These are phyloP conservation scores for Melieria crassipennis DNA, from an alignment of 2,888 invertebrate genomes.

Conservation along the genomic window DNA sequence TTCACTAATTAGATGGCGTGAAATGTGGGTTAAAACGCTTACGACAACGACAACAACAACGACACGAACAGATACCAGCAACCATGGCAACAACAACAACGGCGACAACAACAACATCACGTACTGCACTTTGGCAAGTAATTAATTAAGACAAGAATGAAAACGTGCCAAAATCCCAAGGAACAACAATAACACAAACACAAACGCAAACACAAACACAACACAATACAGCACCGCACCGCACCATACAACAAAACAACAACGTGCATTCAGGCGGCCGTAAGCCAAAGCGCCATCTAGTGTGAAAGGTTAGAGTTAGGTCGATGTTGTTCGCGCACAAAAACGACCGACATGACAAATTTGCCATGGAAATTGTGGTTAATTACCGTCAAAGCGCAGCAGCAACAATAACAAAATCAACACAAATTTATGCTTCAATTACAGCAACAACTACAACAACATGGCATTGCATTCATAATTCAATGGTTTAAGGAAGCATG, in stretches of 20 bases:
- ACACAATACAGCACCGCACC: conserved; percentile 22
- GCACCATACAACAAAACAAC: conserved; percentile 6
- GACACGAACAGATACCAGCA: not conserved
- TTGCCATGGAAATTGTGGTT: conserved; percentile 16
- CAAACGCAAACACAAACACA: conserved; percentile 14
- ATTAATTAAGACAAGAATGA: conserved; percentile 48
- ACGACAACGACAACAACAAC: conserved; percentile 35
- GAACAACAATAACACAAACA: conserved; percentile 29
- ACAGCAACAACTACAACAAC: not conserved
- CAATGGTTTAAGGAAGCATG: too few relatives aligned
- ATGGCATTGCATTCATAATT: not conserved
- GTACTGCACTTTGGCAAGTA: conserved; percentile 49
- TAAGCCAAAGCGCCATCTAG: conserved; percentile 1
- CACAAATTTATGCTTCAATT: conserved; percentile 6
- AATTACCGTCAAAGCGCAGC: conserved; percentile 21
- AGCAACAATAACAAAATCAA: conserved; percentile 16
- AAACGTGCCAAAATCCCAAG: conserved; percentile 33
- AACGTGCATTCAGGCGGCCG: conserved; percentile 5
- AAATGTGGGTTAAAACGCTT: conserved; percentile 50
- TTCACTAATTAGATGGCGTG: conserved; percentile 48
- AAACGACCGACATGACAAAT: not conserved
- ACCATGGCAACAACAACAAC: not conserved
- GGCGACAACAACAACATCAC: conserved; percentile 39
- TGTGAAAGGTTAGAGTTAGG: conserved; percentile 27
- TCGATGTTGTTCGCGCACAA: conserved; percentile 15